Evolutionary conservation across 2,113 vertebrate genomes (phyloP).

Genomic region (Reinhardtius hippoglossoides): DNA sequence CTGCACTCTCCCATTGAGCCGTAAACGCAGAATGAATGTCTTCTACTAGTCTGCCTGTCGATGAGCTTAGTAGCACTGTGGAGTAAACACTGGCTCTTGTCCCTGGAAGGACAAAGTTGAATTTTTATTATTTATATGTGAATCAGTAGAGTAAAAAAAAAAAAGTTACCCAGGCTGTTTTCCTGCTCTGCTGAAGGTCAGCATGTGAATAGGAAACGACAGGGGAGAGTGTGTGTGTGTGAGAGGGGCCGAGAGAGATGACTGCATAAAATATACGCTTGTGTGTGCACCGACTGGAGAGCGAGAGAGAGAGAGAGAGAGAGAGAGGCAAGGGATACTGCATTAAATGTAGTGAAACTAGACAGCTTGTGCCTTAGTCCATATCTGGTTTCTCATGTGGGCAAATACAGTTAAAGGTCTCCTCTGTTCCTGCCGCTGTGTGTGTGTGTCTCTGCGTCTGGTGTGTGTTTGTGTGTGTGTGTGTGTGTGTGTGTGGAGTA

Average conservation of each 20-base stretch:
- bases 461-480: slow-evolving; percentile 9
- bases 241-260: slow-evolving; percentile 28
- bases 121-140: slow-evolving; percentile 40
- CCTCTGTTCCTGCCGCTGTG: slow-evolving; percentile 10
- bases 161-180: slow-evolving; percentile 50
- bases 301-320: not conserved
- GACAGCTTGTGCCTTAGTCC: slow-evolving; percentile 17
- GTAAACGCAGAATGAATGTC: slow-evolving; percentile 15
- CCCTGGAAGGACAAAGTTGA: slow-evolving; percentile 16
- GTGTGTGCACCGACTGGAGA: slow-evolving; percentile 13
- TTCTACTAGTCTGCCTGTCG: not conserved
- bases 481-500: slow-evolving; percentile 8
- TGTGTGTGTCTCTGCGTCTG: not conserved
- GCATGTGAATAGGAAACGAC: slow-evolving; percentile 44
- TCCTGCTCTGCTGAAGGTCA: slow-evolving; percentile 71
- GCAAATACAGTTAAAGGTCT: slow-evolving; percentile 42
- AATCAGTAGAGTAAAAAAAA: slow-evolving; percentile 20
- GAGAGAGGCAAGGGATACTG: slow-evolving; percentile 16
- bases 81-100: slow-evolving; percentile 26
- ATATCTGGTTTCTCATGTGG: slow-evolving; percentile 54
- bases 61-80: slow-evolving; percentile 13
- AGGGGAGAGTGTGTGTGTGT: not conserved
- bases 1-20: not conserved
- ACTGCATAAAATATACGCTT: slow-evolving; percentile 62
- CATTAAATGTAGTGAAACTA: slow-evolving; percentile 20